These are phyloP conservation scores for Aculops lycopersici DNA, from an alignment of 1,140 invertebrate species.

Conservation along the genomic window DNA sequence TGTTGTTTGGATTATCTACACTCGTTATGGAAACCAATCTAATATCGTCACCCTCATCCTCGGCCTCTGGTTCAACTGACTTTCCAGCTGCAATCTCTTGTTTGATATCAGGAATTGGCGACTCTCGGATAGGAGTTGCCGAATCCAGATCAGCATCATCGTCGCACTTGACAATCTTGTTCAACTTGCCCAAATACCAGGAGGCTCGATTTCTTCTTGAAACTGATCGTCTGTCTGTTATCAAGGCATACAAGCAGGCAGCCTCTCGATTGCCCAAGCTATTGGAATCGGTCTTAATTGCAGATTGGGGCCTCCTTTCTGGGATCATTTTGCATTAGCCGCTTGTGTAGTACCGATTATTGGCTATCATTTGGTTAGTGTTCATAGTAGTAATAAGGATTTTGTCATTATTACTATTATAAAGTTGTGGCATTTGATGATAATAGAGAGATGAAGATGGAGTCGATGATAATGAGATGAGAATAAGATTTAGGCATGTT, in stretches of 20 bases:
- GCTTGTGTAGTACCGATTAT: too few species aligned
- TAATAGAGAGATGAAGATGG: too few species aligned
- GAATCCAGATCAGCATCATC: not conserved
- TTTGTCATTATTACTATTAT: too few species aligned
- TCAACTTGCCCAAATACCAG: slow-evolving; percentile 36
- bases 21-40: slow-evolving; percentile 1
- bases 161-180: slow-evolving; percentile 20
- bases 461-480: too few species aligned
- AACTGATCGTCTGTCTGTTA: slow-evolving; percentile 37
- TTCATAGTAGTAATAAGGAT: too few species aligned
- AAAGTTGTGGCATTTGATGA: too few species aligned
- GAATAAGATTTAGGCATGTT: too few species aligned
- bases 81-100: not conserved
- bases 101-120: not conserved
- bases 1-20: slow-evolving; percentile 13
- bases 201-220: slow-evolving; percentile 36
- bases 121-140: not conserved
- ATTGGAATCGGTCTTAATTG: not conserved
- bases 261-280: too few species aligned
- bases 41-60: slow-evolving; percentile 3
- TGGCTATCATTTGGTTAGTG: too few species aligned
- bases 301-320: too few species aligned
- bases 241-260: slow-evolving; percentile 29
- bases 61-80: not conserved
- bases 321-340: too few species aligned